Base-by-base conservation (phyloP, 2,113 vertebrate species). In the Chauna torquata region DNA sequence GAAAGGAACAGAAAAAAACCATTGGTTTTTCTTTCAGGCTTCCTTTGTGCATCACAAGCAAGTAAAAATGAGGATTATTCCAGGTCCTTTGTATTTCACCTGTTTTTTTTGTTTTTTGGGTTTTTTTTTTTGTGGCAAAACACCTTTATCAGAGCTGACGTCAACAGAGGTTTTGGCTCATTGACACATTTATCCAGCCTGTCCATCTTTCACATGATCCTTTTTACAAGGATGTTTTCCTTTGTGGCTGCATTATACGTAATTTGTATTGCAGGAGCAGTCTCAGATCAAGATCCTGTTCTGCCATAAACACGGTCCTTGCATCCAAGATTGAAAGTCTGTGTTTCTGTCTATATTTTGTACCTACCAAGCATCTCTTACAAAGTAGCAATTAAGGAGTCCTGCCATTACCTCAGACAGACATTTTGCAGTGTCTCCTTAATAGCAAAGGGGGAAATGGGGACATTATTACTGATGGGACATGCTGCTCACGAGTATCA, bases 251-350 rank as follows among this genome's bases (percentile, higher is more conserved):
- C 55, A 4, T 36, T 18, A n/a, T 54, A 54, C 34, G 3, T 22
- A 15, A 23, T 50, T 28, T 38, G 4, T 47, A 13, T n/a, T 30
- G 11, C 55, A 45, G 72, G 19, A 55, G 25, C 45, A 58, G 20
- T 40, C 82, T 80, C 80, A 64, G 49, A 24, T 50, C 0, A 0
- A 57, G 0, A 0, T 58, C 18, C 36, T 16, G 15, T 71, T 79
- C 59, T 85, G 38, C 49, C 30, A 5, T 22, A 42, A n/a, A 50
- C 12, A 5, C 4, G 4, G 4, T 6, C 42, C 49, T 55, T 1
- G 2, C 40, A 75, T 36, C 57, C 44, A 30, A 58, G 71, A 76
- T 49, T 52, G 50, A 25, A 52, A 52, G 50, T 52, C 24, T 52
- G 50, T 52, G 47, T 28, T 86, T 76, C 86, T 45, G 71, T 59